Conservation (phyloP, 1,140 invertebrate genomes). For the Steinernema khuongi region DNA sequence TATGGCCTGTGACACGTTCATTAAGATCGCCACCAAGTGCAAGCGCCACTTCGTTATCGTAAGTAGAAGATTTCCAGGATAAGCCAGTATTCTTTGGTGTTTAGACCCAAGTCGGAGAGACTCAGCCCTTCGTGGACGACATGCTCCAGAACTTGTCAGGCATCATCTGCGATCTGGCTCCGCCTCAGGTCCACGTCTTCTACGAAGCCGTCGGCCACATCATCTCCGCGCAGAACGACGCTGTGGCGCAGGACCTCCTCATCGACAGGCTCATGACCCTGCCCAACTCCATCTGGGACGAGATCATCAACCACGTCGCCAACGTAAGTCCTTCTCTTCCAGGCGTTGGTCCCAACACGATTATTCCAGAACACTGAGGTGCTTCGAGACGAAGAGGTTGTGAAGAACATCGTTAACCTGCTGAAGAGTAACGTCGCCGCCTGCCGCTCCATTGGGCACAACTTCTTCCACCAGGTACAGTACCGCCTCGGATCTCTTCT, state of each 20-base stretch:
- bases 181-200: slow-evolving; percentile 98
- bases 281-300: slow-evolving; percentile 98
- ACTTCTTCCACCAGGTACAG: slow-evolving; percentile 18
- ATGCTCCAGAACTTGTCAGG: slow-evolving; percentile 89
- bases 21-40: slow-evolving; percentile 99
- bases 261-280: slow-evolving; percentile 96
- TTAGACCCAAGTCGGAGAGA: slow-evolving; percentile 89
- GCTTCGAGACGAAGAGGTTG: slow-evolving; percentile 87
- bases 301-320: slow-evolving; percentile 91
- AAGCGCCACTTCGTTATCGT: slow-evolving; percentile 83
- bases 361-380: slow-evolving; percentile 78
- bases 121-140: slow-evolving; percentile 96
- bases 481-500: not conserved
- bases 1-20: slow-evolving; percentile 99
- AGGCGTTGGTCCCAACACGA: slow-evolving; percentile 14
- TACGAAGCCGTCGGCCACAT: slow-evolving; percentile 99
- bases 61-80: too few species aligned
- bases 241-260: slow-evolving; percentile 75
- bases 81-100: too few species aligned
- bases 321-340: slow-evolving; percentile 65
- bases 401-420: slow-evolving; percentile 94
- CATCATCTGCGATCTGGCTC: slow-evolving; percentile 97
- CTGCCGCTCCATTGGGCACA: slow-evolving; percentile 80
- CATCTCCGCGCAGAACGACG: slow-evolving; percentile 89
- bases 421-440: slow-evolving; percentile 97